Evolutionary conservation across 2,797 vertebrate species (phyloP).

Genomic region (Schizopygopsis pylzovi): DNA sequence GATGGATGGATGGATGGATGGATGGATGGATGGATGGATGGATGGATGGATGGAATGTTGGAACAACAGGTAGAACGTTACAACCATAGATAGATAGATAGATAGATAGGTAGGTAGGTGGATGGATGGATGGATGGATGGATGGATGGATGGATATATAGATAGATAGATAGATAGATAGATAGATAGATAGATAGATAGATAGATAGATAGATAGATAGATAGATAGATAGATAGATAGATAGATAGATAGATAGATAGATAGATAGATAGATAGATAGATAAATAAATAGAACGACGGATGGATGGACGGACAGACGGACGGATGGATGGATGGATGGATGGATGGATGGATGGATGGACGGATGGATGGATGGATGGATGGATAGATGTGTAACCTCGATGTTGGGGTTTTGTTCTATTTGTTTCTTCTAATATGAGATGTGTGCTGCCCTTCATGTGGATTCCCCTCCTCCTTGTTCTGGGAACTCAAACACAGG

Average conservation of each 20-base stretch:
- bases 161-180: neutral
- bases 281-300: neutral
- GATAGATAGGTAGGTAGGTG: too few species aligned
- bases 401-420: slow-evolving; percentile 52
- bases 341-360: too few species aligned
- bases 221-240: neutral
- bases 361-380: neutral
- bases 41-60: too few species aligned
- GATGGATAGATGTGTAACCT: neutral
- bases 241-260: neutral
- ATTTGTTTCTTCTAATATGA: slow-evolving; percentile 65
- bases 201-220: neutral
- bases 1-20: too few species aligned
- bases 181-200: neutral
- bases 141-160: neutral
- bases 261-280: neutral
- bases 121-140: too few species aligned
- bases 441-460: slow-evolving; percentile 65
- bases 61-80: too few species aligned
- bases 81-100: too few species aligned
- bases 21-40: too few species aligned
- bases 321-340: neutral
- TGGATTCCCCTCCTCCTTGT: slow-evolving; percentile 58
- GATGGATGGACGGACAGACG: too few species aligned
- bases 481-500: slow-evolving; percentile 57